Evolutionary conservation across 2,888 invertebrate genomes (phyloP), one percentile per base, ranked within the genome.

Genomic region (Hymenopus coronatus): DNA sequence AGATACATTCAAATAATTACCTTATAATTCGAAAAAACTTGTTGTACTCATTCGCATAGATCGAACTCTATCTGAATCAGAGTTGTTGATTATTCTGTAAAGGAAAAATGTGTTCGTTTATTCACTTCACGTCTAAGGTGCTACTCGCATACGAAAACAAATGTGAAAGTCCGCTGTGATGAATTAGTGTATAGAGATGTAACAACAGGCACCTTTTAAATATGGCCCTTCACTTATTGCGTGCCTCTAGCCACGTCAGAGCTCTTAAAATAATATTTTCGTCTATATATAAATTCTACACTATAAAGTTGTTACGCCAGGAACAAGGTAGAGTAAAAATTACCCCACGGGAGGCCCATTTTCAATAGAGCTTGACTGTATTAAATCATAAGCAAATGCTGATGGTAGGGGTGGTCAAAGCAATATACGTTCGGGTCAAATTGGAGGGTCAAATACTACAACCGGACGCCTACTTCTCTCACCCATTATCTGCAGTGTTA

Each of bases 391-490:
- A 70, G 82, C 82, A 82, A 82, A 87, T 87, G 87, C 82, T 30
- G 87, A 28, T 87, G 87, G 82, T 87, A 82, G 87, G 25, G 87
- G 25, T 87, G 87, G 87, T 87, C 87, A 82, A 82, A 87, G 82
- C 87, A 82, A 87, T 87, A 87, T 87, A 82, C 87, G 70, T 87
- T 30, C 82, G 82, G 87, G 87, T 87, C 87, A 87, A 82, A 87
- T 82, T 33, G 82, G 54, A 33, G 87, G 87, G 87, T 87, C 87
- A 87, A 82, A 82, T 82, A 82, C 87, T 82, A 87, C 87, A 87
- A 87, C 30, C 81, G 82, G 87, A 87, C 87, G 87, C 87, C 87
- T 82, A 87, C 82, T 87, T 87, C 87, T 87, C 87, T 87, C 87
- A 82, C 87, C 87, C 81, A 87, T 87, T 87, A 87, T 82, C 82